Evolutionary conservation across 1,140 invertebrate species (phyloP).

Genomic region (Cydia fagiglandana): DNA sequence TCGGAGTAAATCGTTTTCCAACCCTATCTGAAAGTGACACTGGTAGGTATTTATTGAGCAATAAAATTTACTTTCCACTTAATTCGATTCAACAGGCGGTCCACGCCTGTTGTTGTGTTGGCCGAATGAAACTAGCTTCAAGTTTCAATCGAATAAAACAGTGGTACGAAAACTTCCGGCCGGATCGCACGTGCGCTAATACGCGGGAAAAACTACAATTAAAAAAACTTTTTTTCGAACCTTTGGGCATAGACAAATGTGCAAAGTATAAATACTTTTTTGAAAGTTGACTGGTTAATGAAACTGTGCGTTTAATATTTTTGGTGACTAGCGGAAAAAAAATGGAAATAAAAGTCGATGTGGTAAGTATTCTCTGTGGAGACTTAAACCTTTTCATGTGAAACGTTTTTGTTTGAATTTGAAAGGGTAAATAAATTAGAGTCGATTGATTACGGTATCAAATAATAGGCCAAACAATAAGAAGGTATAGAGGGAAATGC

Average conservation of each 20-base stretch:
- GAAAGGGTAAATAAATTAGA: too few relatives aligned
- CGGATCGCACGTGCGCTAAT: constrained; percentile 40
- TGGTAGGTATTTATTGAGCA: constrained; percentile 19
- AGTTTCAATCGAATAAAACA: constrained; percentile 37
- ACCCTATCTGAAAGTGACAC: constrained; percentile 6
- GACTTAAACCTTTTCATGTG: neutral
- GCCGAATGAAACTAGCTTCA: constrained; percentile 35
- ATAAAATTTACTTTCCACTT: constrained; percentile 20
- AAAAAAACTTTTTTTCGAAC: neutral
- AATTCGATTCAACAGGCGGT: constrained; percentile 30
- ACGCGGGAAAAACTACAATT: constrained; percentile 33
- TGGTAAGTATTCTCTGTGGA: constrained; percentile 50
- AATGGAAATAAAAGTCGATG: constrained; percentile 66
- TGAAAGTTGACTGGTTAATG: neutral
- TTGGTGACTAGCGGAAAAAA: constrained; percentile 39
- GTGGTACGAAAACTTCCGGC: constrained; percentile 41
- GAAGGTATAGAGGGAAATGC: too few relatives aligned
- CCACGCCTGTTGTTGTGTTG: neutral
- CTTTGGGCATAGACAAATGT: neutral
- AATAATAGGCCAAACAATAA: too few relatives aligned
- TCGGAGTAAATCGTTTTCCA: constrained; percentile 13
- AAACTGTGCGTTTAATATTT: neutral
- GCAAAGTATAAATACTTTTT: neutral
- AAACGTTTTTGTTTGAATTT: neutral
- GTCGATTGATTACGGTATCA: too few relatives aligned